Evolutionary conservation across 2,797 vertebrate species (phyloP).

Genomic region (Adrianichthys oophorus): DNA sequence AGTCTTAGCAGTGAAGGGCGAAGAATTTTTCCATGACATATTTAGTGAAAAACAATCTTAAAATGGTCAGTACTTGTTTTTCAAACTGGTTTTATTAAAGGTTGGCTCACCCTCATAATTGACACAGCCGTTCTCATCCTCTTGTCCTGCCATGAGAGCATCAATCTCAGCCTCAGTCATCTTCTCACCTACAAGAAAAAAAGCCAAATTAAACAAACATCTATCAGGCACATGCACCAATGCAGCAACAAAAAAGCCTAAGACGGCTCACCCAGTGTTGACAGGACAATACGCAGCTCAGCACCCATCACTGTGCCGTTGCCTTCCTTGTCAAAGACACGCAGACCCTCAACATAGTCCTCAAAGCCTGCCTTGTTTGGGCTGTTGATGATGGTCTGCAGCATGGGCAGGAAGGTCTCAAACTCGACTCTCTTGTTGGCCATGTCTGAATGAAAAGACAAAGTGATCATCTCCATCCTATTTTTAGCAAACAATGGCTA

Average conservation of each 20-base stretch:
- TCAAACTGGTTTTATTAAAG: neutral
- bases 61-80: neutral
- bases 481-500: too few species aligned
- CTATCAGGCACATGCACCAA: neutral
- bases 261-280: constrained; percentile 90
- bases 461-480: neutral
- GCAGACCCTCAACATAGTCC: constrained; percentile 98
- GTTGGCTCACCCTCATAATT: constrained; percentile 90
- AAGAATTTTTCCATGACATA: neutral
- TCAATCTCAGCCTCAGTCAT: constrained; percentile 95
- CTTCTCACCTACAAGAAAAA: constrained; percentile 87
- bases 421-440: constrained; percentile 91
- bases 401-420: constrained; percentile 95
- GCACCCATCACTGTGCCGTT: constrained; percentile 99
- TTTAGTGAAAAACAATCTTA: neutral
- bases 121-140: constrained; percentile 95
- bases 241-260: neutral
- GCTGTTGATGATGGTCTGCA: constrained; percentile 94
- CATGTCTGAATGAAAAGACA: constrained; percentile 82
- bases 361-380: constrained; percentile 92
- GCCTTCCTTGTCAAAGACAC: constrained; percentile 99
- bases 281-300: constrained; percentile 96
- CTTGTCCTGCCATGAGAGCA: constrained; percentile 90
- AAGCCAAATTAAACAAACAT: constrained; percentile 17
- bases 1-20: neutral